phyloP scores from a whole-genome alignment of 2,113 vertebrate genomes.

The Xiphophorus maculatus region DNA sequence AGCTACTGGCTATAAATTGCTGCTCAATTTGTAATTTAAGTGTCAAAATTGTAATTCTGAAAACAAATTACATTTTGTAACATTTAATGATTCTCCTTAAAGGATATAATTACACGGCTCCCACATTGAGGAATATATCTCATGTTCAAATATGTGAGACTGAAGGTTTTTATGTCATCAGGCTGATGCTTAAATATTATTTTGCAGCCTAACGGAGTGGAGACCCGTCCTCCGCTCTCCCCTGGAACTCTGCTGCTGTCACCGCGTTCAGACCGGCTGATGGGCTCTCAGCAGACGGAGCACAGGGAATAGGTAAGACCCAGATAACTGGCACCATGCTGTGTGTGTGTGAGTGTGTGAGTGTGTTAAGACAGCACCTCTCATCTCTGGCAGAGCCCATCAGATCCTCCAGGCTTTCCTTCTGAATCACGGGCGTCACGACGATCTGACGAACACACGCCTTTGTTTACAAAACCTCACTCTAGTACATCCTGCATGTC shows the following conservation, averaged over 20 bases:
- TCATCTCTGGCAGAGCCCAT: conserved; percentile 26
- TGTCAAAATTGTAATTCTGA: background rate
- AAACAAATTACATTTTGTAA: too few relatives aligned
- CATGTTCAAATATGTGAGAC: background rate
- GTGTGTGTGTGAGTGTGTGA: conserved; percentile 14
- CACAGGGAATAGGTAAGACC: conserved; percentile 36
- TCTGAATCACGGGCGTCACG: conserved; percentile 50
- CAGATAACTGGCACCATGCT: conserved; percentile 9
- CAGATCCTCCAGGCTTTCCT: conserved; percentile 33
- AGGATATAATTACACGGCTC: too few relatives aligned
- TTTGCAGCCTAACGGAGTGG: background rate
- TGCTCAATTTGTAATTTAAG: background rate
- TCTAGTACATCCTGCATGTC: background rate
- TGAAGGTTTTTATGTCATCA: background rate
- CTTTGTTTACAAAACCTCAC: conserved; percentile 15
- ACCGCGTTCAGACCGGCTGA: conserved; percentile 19
- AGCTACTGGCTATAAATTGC: background rate
- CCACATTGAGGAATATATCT: background rate
- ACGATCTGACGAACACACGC: conserved; percentile 62
- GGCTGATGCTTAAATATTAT: background rate
- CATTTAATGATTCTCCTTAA: too few relatives aligned
- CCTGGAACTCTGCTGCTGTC: conserved; percentile 25
- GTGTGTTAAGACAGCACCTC: conserved; percentile 50
- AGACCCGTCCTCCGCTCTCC: background rate
- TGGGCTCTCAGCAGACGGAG: conserved; percentile 18